Percentiles rank a stretch among this genome's conserved stretches.
These are phyloP conservation scores for Centruroides vittatus DNA, from an alignment of 1,140 invertebrate genomes.

Conservation along the genomic window DNA sequence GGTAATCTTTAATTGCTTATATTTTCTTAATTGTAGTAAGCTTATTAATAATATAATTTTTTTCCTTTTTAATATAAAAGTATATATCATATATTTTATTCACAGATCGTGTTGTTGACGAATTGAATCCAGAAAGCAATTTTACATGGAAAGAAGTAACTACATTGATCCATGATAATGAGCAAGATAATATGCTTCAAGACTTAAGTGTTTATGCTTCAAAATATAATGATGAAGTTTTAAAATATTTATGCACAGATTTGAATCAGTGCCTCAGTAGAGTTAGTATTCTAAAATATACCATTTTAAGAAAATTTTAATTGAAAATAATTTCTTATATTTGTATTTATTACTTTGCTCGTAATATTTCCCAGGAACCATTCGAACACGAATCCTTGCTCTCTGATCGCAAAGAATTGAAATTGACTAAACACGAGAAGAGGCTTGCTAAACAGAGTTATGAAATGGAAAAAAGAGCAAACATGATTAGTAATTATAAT, in stretches of 20 bases:
- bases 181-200: slow-evolving; percentile 52
- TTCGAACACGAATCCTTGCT: slow-evolving; percentile 94
- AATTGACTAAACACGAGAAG: slow-evolving; percentile 88
- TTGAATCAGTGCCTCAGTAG: slow-evolving; percentile 45
- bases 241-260: slow-evolving; percentile 53
- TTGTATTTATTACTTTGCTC: not conserved
- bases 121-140: slow-evolving; percentile 92
- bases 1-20: not conserved
- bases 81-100: too few relatives aligned
- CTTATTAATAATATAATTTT: slow-evolving; percentile 1
- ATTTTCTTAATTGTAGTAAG: not conserved
- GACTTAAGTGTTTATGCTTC: slow-evolving; percentile 51
- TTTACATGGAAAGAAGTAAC: slow-evolving; percentile 88
- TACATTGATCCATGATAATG: slow-evolving; percentile 81
- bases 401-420: slow-evolving; percentile 89
- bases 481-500: slow-evolving; percentile 1
- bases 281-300: slow-evolving; percentile 10
- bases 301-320: too few relatives aligned
- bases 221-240: slow-evolving; percentile 62
- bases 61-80: too few relatives aligned
- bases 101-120: slow-evolving; percentile 84
- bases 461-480: slow-evolving; percentile 36
- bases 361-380: slow-evolving; percentile 43
- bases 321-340: not conserved
- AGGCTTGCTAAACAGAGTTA: slow-evolving; percentile 82